Conservation (phyloP, 2,888 invertebrate genomes). For the Penaeus monodon region DNA sequence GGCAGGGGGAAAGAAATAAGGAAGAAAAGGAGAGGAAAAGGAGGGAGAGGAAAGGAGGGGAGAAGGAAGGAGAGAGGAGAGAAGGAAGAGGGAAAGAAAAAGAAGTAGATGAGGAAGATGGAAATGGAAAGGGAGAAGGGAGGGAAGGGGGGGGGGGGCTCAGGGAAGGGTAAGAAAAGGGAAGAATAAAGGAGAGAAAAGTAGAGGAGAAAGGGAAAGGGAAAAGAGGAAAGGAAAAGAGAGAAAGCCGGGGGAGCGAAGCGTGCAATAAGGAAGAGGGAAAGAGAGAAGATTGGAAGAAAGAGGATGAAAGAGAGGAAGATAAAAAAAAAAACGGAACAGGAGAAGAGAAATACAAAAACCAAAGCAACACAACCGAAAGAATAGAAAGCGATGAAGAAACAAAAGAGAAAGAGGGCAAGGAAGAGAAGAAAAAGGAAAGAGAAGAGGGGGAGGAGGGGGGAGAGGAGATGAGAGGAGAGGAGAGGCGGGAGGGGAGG, state of each 20-base stretch:
- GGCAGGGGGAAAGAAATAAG: not conserved
- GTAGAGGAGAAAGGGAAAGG: not conserved
- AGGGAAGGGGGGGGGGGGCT: not conserved
- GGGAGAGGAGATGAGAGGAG: not conserved
- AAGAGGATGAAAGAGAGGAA: not conserved
- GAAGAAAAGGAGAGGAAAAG: not conserved
- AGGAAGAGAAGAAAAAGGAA: not conserved
- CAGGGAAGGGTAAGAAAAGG: not conserved
- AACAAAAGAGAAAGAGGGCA: not conserved
- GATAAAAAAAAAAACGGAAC: not conserved
- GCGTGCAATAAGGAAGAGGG: not conserved
- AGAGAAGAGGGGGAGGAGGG: not conserved
- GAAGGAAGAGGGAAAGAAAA: not conserved
- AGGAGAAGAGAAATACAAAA: too few relatives aligned
- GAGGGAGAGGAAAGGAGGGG: not conserved
- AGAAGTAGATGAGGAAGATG: too few relatives aligned
- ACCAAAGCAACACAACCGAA: too few relatives aligned
- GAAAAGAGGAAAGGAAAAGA: not conserved
- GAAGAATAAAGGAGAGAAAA: not conserved
- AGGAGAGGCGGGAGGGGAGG: not conserved
- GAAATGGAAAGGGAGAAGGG: not conserved
- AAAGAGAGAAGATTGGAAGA: not conserved
- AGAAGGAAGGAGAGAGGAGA: not conserved
- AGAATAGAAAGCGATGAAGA: not conserved
- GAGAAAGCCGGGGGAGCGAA: too few relatives aligned